Evolutionary conservation across 2,888 invertebrate species (phyloP).

Genomic region (Achlya flavicornis): DNA sequence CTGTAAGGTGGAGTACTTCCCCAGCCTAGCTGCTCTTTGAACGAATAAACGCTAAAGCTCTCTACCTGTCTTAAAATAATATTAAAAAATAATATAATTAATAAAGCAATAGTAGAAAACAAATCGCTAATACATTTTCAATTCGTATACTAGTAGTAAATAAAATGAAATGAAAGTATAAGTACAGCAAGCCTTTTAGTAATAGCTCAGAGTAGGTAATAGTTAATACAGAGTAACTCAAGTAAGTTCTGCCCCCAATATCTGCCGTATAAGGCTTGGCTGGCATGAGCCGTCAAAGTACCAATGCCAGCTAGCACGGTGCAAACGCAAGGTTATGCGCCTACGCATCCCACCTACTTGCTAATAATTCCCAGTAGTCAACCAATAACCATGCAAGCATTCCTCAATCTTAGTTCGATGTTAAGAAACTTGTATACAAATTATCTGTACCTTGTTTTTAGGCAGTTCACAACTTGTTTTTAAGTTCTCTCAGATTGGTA

Average conservation of each 20-base stretch:
- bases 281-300: slow-evolving; percentile 36
- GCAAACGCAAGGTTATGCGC: slow-evolving; percentile 67
- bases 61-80: no score
- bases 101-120: no score
- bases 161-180: background rate
- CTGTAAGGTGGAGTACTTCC: no score
- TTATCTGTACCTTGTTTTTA: no score
- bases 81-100: no score
- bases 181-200: slow-evolving; percentile 9
- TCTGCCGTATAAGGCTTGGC: slow-evolving; percentile 56
- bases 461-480: no score
- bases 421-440: background rate
- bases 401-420: slow-evolving; percentile 12
- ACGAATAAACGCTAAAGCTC: no score
- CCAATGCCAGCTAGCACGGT: slow-evolving; percentile 55
- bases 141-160: background rate
- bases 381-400: background rate
- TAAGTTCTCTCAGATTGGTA: no score
- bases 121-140: no score
- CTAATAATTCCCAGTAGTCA: slow-evolving; percentile 13
- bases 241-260: slow-evolving; percentile 40
- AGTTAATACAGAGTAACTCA: slow-evolving; percentile 20
- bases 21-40: no score
- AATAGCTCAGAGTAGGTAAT: no score
- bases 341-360: slow-evolving; percentile 54